phyloP scores from a whole-genome alignment of 2,113 vertebrate species.

The Corvus cornix region DNA sequence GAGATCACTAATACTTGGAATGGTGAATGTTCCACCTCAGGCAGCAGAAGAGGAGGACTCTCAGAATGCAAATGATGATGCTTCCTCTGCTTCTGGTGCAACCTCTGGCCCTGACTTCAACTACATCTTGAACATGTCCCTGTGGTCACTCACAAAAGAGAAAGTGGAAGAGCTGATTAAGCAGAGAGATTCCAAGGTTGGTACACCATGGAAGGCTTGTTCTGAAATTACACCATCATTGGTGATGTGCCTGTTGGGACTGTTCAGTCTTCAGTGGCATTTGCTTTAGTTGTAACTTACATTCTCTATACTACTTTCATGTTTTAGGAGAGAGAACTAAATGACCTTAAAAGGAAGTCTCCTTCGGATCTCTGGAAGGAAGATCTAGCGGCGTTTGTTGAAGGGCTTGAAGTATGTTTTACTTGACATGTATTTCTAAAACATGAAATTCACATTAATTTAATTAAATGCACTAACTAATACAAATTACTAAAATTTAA shows the following conservation, averaged over 20 bases:
- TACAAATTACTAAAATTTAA: background rate
- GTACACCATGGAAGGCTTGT: conserved; percentile 24
- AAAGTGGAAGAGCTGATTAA: conserved; percentile 95
- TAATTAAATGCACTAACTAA: background rate
- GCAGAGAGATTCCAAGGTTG: conserved; percentile 93
- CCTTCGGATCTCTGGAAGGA: conserved; percentile 94
- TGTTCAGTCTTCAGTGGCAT: background rate
- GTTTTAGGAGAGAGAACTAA: conserved; percentile 86
- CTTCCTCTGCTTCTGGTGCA: conserved; percentile 86
- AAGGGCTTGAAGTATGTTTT: conserved; percentile 91
- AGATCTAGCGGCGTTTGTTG: conserved; percentile 92
- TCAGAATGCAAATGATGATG: conserved; percentile 85
- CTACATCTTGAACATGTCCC: conserved; percentile 98
- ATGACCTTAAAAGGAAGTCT: conserved; percentile 86
- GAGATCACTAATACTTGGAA: background rate
- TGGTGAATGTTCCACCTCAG: conserved; percentile 67
- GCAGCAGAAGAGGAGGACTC: conserved; percentile 86
- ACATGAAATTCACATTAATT: background rate
- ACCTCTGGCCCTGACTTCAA: conserved; percentile 94
- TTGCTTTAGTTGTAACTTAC: background rate
- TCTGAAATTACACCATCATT: background rate
- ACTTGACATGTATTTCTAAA: conserved; percentile 13
- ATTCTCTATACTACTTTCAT: background rate
- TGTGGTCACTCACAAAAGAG: conserved; percentile 97
- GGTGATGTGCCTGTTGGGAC: background rate